phyloP scores from a whole-genome alignment of 2,113 vertebrate species.

The Anguilla rostrata region DNA sequence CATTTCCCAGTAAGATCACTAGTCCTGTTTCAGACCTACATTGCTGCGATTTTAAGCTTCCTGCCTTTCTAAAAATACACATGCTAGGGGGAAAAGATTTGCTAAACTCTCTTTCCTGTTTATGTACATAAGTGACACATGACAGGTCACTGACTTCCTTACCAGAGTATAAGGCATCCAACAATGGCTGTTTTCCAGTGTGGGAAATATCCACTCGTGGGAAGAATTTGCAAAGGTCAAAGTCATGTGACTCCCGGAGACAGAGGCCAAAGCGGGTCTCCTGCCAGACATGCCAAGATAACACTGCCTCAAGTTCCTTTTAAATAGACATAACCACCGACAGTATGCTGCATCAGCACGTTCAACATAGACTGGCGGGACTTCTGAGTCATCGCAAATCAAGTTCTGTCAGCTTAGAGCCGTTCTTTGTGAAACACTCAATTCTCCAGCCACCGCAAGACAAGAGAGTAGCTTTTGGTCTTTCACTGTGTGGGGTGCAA shows the following conservation, averaged over 20 bases:
- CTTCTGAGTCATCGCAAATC: not conserved
- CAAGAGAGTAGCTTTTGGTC: too few relatives aligned
- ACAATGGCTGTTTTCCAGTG: not conserved
- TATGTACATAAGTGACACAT: not conserved
- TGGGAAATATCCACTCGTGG: not conserved
- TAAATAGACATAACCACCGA: not conserved
- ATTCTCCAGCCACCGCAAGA: too few relatives aligned
- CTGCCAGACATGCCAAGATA: not conserved
- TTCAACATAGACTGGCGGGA: not conserved
- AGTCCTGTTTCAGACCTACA: not conserved
- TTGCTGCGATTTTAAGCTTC: not conserved
- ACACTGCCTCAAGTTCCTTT: not conserved
- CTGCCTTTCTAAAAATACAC: not conserved
- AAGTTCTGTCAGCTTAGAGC: too few relatives aligned
- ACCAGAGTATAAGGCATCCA: not conserved
- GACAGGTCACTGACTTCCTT: slow-evolving; percentile 10
- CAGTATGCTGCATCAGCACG: not conserved
- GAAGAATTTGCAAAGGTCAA: not conserved
- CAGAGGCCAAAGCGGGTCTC: not conserved
- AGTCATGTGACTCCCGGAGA: not conserved
- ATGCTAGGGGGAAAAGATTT: not conserved
- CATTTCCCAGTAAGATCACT: too few relatives aligned
- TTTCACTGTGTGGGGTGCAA: too few relatives aligned
- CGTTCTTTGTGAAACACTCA: too few relatives aligned
- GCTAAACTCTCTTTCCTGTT: not conserved